Evolutionary conservation across 2,113 vertebrate species (phyloP).

Genomic region (Poeciliopsis occidentalis): DNA sequence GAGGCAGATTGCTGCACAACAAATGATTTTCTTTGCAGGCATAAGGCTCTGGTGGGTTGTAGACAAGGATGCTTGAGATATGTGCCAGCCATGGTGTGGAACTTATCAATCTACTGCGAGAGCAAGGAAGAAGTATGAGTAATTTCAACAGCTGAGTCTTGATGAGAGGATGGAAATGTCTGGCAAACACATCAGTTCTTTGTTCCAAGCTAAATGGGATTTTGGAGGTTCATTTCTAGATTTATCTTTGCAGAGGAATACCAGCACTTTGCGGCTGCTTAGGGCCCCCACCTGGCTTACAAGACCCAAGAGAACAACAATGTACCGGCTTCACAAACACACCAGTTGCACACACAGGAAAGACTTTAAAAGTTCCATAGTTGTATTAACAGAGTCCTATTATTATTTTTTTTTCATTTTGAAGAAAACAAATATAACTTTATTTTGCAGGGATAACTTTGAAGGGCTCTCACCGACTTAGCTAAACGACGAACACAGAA

Average conservation of each 20-base stretch:
- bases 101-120: slow-evolving; percentile 59
- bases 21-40: slow-evolving; percentile 60
- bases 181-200: slow-evolving; percentile 57
- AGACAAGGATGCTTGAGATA: slow-evolving; percentile 62
- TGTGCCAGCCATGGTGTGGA: slow-evolving; percentile 48
- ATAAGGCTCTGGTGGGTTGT: slow-evolving; percentile 61
- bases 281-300: neutral
- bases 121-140: slow-evolving; percentile 41
- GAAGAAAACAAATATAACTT: too few relatives aligned
- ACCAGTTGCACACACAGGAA: neutral
- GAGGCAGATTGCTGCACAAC: slow-evolving; percentile 69
- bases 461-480: too few relatives aligned
- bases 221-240: slow-evolving; percentile 46
- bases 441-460: too few relatives aligned
- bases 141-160: slow-evolving; percentile 37
- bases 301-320: neutral
- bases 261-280: neutral
- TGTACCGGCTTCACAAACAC: neutral
- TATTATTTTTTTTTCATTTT: too few relatives aligned
- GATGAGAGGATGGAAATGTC: slow-evolving; percentile 42
- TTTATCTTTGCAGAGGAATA: slow-evolving; percentile 13
- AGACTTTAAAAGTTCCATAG: neutral
- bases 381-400: neutral
- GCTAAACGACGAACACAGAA: too few relatives aligned
- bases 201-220: slow-evolving; percentile 30